Percentiles rank a stretch among this genome's conserved stretches.
Conservation (phyloP, 2,113 vertebrate genomes). For the Mungos mungo region DNA sequence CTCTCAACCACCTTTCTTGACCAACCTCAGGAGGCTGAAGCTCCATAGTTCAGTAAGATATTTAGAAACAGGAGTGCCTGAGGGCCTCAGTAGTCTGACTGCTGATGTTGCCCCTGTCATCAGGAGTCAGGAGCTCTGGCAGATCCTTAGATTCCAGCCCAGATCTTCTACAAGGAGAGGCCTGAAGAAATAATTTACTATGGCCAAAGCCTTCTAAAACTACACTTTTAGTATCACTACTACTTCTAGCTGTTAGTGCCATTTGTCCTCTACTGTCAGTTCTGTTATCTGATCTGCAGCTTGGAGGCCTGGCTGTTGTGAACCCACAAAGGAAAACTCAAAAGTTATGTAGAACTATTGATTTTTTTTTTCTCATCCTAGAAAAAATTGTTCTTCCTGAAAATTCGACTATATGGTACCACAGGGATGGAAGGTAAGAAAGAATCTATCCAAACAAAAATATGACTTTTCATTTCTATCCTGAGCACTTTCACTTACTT, state of each 20-base stretch:
- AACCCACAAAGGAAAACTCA: slow-evolving; percentile 5
- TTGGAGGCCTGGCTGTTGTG: neutral
- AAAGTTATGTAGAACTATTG: neutral
- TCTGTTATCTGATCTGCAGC: neutral
- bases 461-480: neutral
- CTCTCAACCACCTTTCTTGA: neutral
- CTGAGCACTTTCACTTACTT: neutral
- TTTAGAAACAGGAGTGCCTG: neutral
- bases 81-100: neutral
- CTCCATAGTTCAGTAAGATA: neutral
- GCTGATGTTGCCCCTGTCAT: neutral
- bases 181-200: neutral
- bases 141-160: neutral
- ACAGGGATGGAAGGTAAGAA: neutral
- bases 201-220: neutral
- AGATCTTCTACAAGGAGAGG: neutral
- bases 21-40: neutral
- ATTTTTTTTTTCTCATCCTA: neutral
- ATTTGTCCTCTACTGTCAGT: neutral
- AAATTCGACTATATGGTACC: neutral
- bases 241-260: too few relatives aligned
- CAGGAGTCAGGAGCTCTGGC: neutral
- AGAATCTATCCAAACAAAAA: neutral
- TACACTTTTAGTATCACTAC: neutral
- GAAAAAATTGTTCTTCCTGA: neutral